Conservation (phyloP, 2,113 vertebrate genomes). For the Pollimyrus isidori region DNA sequence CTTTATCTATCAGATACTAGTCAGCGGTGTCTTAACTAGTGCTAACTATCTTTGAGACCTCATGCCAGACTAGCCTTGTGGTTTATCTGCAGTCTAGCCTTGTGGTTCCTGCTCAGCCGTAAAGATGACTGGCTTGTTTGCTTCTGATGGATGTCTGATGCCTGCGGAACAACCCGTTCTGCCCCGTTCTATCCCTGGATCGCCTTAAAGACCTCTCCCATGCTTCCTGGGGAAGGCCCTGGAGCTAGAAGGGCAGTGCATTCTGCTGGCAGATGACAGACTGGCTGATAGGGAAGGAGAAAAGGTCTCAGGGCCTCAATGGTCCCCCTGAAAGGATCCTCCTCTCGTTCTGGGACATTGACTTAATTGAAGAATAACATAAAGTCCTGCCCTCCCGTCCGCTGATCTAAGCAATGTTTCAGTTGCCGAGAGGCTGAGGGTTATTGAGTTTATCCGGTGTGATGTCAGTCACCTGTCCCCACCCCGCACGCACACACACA, state of each 20-base stretch:
- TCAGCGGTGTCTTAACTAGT: not conserved
- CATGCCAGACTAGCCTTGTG: not conserved
- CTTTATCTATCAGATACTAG: not conserved
- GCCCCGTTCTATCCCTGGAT: not conserved
- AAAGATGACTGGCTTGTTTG: not conserved
- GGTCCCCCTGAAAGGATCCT: not conserved
- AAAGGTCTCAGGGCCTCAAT: not conserved
- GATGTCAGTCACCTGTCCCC: constrained; percentile 26
- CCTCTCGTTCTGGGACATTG: constrained; percentile 3
- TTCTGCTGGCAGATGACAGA: not conserved
- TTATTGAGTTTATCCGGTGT: constrained; percentile 27
- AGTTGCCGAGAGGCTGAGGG: not conserved
- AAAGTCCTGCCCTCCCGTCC: constrained; percentile 25
- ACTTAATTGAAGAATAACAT: constrained; percentile 56
- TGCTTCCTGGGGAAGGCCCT: not conserved
- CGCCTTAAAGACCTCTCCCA: not conserved
- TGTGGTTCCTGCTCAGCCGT: not conserved
- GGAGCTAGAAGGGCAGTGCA: not conserved
- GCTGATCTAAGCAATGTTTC: constrained; percentile 33
- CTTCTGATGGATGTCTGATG: not conserved
- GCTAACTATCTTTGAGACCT: not conserved
- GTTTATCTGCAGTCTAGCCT: not conserved
- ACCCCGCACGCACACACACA: not conserved
- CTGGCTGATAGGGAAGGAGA: not conserved
- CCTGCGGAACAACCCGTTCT: not conserved